A percentile compares a stretch with the other conserved stretches of the same genome.
Evolutionary conservation across 2,888 invertebrate genomes (phyloP).

Genomic region (Chrysolina haemoptera): DNA sequence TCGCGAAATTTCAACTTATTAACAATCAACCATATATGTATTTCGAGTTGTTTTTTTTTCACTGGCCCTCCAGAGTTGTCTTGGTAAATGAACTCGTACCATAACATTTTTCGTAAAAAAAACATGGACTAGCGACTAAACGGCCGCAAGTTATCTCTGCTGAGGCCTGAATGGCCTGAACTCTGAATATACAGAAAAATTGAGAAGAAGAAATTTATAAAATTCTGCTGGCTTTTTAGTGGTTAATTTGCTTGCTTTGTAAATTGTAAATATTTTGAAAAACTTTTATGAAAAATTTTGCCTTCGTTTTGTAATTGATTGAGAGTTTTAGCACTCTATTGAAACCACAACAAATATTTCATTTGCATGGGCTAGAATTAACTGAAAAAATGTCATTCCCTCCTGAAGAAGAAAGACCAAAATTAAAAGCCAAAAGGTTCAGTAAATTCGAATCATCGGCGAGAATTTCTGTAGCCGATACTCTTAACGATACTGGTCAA

Average conservation of each 20-base stretch:
- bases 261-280: neutral
- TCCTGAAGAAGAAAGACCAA: slow-evolving; percentile 17
- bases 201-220: neutral
- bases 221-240: too few species aligned
- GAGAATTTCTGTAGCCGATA: neutral
- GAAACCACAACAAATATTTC: neutral
- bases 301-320: neutral
- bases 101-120: too few species aligned
- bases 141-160: too few species aligned
- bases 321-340: neutral
- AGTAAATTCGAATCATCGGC: slow-evolving; percentile 27
- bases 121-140: too few species aligned
- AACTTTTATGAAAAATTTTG: neutral
- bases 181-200: too few species aligned
- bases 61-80: too few species aligned
- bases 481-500: neutral
- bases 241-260: too few species aligned
- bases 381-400: neutral
- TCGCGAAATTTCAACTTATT: too few species aligned
- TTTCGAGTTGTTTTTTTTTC: too few species aligned
- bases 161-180: too few species aligned
- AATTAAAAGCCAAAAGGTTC: slow-evolving; percentile 33
- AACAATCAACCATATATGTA: too few species aligned
- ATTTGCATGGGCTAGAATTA: neutral
- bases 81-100: too few species aligned